These are phyloP conservation scores for Callyntrura sp. DNA, from an alignment of 2,888 invertebrate species.

Conservation along the genomic window DNA sequence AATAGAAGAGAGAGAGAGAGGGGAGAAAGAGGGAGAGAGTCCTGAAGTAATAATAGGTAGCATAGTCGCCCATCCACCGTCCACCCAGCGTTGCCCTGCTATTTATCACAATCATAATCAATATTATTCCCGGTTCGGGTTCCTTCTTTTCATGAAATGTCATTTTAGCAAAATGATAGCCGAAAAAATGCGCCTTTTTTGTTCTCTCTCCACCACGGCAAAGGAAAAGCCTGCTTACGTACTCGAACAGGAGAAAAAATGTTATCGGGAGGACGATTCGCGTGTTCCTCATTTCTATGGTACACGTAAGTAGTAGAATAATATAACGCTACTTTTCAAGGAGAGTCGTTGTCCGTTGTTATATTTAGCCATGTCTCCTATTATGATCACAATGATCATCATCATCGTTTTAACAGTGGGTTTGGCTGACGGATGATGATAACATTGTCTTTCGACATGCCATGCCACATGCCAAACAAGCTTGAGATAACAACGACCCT, in stretches of 20 bases:
- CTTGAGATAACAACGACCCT: constrained; percentile 54
- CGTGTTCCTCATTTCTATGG: no score
- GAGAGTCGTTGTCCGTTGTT: constrained; percentile 1
- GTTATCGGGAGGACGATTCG: no score
- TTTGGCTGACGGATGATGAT: constrained; percentile 60
- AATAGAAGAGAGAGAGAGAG: no score
- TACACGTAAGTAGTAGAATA: no score
- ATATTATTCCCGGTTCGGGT: constrained; percentile 35
- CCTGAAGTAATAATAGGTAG: constrained; percentile 59
- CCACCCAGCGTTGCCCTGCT: constrained; percentile 18
- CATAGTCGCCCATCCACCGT: constrained; percentile 19
- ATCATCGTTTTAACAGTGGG: background rate
- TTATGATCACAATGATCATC: background rate
- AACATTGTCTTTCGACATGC: constrained; percentile 67
- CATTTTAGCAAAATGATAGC: constrained; percentile 20
- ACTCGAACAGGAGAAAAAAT: no score
- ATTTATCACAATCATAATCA: constrained; percentile 63
- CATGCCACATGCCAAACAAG: constrained; percentile 68
- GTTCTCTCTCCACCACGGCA: no score
- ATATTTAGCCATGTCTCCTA: background rate
- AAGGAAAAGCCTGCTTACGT: background rate
- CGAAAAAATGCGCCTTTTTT: constrained; percentile 11
- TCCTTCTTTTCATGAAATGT: background rate
- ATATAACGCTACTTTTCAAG: no score
- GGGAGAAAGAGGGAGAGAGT: constrained; percentile 2